Evolutionary conservation across 1,140 invertebrate genomes (phyloP).

Genomic region (Bathynomus jamesi): DNA sequence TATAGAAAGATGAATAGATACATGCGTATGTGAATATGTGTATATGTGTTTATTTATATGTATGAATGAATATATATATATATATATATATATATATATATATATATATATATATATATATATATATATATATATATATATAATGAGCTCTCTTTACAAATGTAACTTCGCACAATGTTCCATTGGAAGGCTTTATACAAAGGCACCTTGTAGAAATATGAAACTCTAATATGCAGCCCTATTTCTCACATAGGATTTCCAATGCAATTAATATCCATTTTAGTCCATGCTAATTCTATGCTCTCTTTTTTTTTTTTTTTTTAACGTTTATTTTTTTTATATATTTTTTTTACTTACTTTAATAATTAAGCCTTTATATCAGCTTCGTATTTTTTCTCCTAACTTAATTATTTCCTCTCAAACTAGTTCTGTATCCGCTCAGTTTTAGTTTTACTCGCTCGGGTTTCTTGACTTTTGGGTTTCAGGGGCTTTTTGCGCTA

Average conservation of each 20-base stretch:
- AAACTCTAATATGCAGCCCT: too few species aligned
- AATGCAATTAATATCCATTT: too few species aligned
- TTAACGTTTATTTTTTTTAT: neutral
- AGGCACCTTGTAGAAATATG: too few species aligned
- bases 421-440: neutral
- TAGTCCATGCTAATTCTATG: neutral
- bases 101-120: slow-evolving; percentile 3
- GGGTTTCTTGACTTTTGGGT: neutral
- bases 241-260: too few species aligned
- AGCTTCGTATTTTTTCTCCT: too few species aligned
- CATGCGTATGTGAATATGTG: neutral
- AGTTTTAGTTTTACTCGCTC: neutral
- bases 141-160: neutral
- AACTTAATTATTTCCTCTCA: neutral
- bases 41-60: neutral
- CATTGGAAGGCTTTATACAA: too few species aligned
- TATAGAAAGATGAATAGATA: neutral
- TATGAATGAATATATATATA: neutral
- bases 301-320: neutral
- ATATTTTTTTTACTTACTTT: neutral
- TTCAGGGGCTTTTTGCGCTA: neutral
- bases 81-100: slow-evolving; percentile 3
- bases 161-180: neutral
- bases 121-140: slow-evolving; percentile 3
- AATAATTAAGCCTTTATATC: neutral